These are phyloP conservation scores for Teleogryllus occipitalis DNA, from an alignment of 1,140 invertebrate genomes.

Conservation along the genomic window DNA sequence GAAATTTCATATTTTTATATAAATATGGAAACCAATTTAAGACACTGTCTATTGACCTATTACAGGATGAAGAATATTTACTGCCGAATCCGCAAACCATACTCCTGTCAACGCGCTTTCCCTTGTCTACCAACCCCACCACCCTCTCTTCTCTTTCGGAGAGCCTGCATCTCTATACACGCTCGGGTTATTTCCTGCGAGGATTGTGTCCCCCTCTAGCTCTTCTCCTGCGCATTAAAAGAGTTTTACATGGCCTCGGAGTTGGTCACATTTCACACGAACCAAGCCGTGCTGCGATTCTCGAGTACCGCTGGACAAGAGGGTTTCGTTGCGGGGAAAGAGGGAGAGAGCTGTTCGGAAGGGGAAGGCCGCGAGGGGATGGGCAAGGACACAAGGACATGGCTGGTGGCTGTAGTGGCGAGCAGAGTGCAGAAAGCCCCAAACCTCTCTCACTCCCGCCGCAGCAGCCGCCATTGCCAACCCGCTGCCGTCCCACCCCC, in stretches of 20 bases:
- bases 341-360: background rate
- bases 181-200: background rate
- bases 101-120: too few species aligned
- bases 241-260: background rate
- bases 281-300: background rate
- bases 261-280: slow-evolving; percentile 1
- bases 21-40: too few species aligned
- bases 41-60: too few species aligned
- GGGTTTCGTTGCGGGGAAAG: too few species aligned
- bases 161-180: too few species aligned
- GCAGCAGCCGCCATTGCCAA: too few species aligned
- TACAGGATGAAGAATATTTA: too few species aligned
- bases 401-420: background rate
- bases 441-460: background rate
- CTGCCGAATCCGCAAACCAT: too few species aligned
- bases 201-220: background rate
- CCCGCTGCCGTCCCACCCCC: too few species aligned
- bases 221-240: background rate
- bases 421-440: background rate
- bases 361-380: background rate
- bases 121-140: too few species aligned
- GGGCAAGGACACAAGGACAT: background rate
- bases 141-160: too few species aligned
- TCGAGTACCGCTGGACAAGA: background rate
- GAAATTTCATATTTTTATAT: too few species aligned